Percentiles rank a stretch among this genome's conserved stretches.
Conservation (phyloP, 2,797 vertebrate genomes). For the Lagorchestes hirsutus region DNA sequence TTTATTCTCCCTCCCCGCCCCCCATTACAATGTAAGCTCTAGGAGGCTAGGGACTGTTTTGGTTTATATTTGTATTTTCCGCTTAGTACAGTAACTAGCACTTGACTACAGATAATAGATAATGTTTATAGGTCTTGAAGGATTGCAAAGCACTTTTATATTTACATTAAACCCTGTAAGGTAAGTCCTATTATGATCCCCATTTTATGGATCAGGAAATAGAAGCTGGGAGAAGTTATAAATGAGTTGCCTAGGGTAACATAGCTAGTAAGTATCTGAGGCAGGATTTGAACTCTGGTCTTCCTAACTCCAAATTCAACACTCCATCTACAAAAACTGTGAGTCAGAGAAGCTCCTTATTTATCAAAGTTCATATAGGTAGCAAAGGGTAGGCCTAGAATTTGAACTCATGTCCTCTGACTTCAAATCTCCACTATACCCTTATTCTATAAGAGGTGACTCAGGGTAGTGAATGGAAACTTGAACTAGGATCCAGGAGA, state of each 20-base stretch:
- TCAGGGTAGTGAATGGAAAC: background rate
- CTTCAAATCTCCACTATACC: background rate
- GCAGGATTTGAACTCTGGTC: background rate
- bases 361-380: background rate
- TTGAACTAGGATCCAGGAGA: background rate
- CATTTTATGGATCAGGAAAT: background rate
- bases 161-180: background rate
- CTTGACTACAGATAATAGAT: background rate
- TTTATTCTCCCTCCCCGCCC: too few relatives aligned
- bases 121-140: background rate
- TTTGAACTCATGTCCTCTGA: background rate
- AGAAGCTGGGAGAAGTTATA: background rate
- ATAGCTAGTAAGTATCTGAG: background rate
- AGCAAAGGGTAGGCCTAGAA: background rate
- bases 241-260: background rate
- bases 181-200: background rate
- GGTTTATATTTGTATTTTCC: background rate
- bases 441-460: too few relatives aligned
- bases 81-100: background rate
- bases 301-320: background rate
- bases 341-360: background rate
- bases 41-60: background rate
- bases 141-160: background rate
- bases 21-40: background rate
- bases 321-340: background rate